Conservation (phyloP, 2,113 vertebrate genomes). For the Hyla sarda region DNA sequence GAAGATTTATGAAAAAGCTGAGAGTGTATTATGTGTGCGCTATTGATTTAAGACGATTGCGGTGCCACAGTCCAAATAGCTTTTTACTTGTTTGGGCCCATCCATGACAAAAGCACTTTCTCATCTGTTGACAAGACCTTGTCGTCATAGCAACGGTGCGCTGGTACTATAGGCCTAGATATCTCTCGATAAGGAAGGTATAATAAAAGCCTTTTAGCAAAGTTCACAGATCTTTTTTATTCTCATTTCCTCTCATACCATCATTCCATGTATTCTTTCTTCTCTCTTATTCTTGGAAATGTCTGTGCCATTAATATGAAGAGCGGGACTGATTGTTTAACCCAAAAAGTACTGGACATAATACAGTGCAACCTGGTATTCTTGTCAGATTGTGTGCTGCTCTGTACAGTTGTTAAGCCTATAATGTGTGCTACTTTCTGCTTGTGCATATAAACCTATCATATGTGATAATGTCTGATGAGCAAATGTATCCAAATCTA, state of each 20-base stretch:
- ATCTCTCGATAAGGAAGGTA: constrained; percentile 44
- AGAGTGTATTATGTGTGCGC: constrained; percentile 56
- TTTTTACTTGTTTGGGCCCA: constrained; percentile 54
- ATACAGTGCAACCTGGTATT: neutral
- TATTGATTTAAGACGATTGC: constrained; percentile 58
- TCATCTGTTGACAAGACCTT: constrained; percentile 55
- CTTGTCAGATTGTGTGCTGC: neutral
- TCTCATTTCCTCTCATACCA: neutral
- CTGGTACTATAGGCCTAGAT: constrained; percentile 27
- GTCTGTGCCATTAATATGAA: neutral
- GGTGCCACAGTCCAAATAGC: constrained; percentile 54
- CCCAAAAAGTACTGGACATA: neutral
- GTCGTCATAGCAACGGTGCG: constrained; percentile 40
- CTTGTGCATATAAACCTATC: neutral
- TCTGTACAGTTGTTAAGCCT: neutral
- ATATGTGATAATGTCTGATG: neutral
- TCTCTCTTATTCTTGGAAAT: neutral
- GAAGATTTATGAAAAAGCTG: constrained; percentile 58
- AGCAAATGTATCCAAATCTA: neutral
- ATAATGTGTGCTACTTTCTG: neutral
- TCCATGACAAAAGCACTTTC: constrained; percentile 58
- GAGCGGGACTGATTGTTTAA: neutral
- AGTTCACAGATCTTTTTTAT: constrained; percentile 36
- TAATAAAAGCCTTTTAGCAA: constrained; percentile 51
- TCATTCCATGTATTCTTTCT: neutral